Evolutionary conservation across 2,888 invertebrate species (phyloP).

Genomic region (Coelinius sp.): DNA sequence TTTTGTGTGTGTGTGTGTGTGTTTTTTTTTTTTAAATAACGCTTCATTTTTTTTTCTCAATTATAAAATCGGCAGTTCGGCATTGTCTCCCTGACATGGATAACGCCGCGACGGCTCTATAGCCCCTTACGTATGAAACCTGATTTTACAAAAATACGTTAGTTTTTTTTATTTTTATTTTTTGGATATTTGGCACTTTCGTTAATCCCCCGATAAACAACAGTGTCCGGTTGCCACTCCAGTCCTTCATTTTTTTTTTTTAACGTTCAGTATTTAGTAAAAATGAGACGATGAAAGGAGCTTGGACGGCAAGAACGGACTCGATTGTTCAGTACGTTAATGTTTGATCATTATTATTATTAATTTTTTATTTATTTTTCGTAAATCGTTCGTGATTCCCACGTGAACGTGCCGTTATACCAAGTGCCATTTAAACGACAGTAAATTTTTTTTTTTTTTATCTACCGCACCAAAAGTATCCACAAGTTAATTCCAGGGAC

Average conservation of each 20-base stretch:
- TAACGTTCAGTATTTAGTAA: neutral
- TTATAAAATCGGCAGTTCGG: constrained; percentile 71
- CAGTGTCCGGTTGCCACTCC: constrained; percentile 27
- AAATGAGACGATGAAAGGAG: constrained; percentile 9
- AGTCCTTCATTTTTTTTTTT: constrained; percentile 38
- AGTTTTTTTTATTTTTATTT: constrained; percentile 57
- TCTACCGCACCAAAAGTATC: constrained; percentile 15
- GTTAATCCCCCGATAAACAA: constrained; percentile 37
- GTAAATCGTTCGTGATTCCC: constrained; percentile 26
- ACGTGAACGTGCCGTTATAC: constrained; percentile 37
- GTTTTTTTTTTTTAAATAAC: constrained; percentile 42
- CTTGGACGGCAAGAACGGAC: constrained; percentile 33
- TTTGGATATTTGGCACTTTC: constrained; percentile 65
- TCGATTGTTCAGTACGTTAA: constrained; percentile 17
- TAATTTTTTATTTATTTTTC: too few relatives aligned
- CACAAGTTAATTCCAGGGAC: neutral
- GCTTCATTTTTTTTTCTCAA: constrained; percentile 36
- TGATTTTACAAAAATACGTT: constrained; percentile 70
- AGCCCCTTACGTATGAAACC: constrained; percentile 67
- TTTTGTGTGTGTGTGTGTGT: too few relatives aligned
- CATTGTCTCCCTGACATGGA: constrained; percentile 42
- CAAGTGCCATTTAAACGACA: constrained; percentile 23
- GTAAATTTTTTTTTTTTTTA: constrained; percentile 15
- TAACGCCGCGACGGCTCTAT: constrained; percentile 32
- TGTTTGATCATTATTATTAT: neutral